Base-by-base conservation (phyloP, 1,140 invertebrate genomes). In the Melitaea cinxia region DNA sequence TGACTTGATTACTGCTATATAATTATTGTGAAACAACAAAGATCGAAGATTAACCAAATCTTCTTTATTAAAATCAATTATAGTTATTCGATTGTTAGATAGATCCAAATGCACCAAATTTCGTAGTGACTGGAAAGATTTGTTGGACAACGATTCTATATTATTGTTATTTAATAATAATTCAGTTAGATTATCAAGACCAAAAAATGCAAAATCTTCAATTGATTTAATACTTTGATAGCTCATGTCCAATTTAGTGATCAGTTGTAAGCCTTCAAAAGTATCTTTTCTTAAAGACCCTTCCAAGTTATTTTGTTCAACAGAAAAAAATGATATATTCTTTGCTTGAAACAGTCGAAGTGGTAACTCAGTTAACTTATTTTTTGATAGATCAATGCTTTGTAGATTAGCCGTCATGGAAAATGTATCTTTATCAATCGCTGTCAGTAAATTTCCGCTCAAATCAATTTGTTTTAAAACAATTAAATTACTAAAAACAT, bases 101-200 rank as follows among this genome's bases (percentile, higher is more conserved):
- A 87, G 66, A 54, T 87, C 82, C 61, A 87, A 58, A 4, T 30
- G 7, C 30, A 47, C 45, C 37, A 87, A 60, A 45, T 58, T 70
- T 10, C 14, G 45, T 4, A 87, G 50, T 6, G 57, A 65, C 37
- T 57, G 70, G 53, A 87, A 87, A 30, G 74, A 72, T 12, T 72
- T 72, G 24, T 65, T 58, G 5, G 68, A 69, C 54, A 87, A 23
- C 35, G 60, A 59, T 28, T 52, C 14, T 7, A 87, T 79, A 17
- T 58, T 53, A 63, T 87, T 87, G 64, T 79, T 77, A 47, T 78
- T 81, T 10, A 87, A 56, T 26, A 68, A 39, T 15, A 85, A 56
- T 5, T 37, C 42, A 24, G 56, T 35, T 15, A 83, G 10, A 15
- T 65, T 68, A 12, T 68, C 57, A 17, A 82, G 55, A 19, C 76